Conservation (phyloP, 2,797 vertebrate species). For the Intellagama lesueurii region DNA sequence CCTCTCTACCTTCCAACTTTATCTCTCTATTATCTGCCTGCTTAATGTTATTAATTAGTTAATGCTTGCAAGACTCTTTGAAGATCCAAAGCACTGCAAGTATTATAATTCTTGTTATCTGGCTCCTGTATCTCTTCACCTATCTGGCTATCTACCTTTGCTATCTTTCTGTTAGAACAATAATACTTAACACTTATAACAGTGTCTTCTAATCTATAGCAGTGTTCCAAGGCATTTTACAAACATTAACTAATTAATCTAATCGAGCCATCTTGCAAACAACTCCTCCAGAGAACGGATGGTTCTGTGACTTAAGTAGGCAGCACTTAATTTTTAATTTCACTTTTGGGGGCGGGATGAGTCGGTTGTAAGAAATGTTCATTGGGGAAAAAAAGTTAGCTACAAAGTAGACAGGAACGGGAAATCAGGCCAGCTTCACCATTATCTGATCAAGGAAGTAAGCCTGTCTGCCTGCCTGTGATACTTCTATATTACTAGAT, state of each 20-base stretch:
- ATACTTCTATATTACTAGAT: neutral
- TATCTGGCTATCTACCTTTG: constrained; percentile 75
- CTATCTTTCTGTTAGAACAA: constrained; percentile 73
- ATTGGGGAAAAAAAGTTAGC: no score
- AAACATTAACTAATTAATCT: constrained; percentile 77
- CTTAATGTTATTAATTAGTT: constrained; percentile 76
- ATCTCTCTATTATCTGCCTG: constrained; percentile 70
- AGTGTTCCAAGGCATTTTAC: constrained; percentile 69
- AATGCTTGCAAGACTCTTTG: constrained; percentile 76
- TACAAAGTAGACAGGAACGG: neutral
- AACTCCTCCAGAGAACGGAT: constrained; percentile 63
- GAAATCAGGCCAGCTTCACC: neutral
- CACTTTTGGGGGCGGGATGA: neutral
- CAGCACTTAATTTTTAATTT: neutral
- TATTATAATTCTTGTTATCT: constrained; percentile 75
- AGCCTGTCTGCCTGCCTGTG: neutral
- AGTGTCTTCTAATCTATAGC: constrained; percentile 68
- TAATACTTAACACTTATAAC: constrained; percentile 73
- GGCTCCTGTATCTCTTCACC: constrained; percentile 74
- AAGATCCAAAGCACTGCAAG: constrained; percentile 74
- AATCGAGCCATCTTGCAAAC: constrained; percentile 71
- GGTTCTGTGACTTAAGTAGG: constrained; percentile 49
- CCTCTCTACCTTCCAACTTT: constrained; percentile 69
- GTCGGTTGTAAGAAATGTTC: no score
- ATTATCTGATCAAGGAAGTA: neutral